Evolutionary conservation across 2,797 vertebrate species (phyloP).

Genomic region (Urophycis tenuis): DNA sequence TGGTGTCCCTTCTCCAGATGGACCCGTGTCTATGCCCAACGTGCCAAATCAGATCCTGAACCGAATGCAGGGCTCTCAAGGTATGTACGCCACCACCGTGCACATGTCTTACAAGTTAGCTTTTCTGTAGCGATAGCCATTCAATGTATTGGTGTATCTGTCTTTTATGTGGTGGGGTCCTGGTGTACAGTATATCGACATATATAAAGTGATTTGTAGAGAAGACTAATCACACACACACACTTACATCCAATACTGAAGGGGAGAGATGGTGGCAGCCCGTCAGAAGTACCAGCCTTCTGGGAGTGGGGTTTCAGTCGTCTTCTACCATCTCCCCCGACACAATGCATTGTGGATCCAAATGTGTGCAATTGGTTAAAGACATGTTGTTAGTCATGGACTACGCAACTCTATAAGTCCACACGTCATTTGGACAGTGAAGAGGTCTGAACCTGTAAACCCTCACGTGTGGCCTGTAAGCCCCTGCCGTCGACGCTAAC

Average conservation of each 20-base stretch:
- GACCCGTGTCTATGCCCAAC: slow-evolving; percentile 86
- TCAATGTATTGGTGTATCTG: neutral
- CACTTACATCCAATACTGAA: neutral
- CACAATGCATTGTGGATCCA: neutral
- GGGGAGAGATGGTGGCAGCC: neutral
- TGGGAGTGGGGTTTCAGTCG: neutral
- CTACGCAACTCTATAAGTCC: neutral
- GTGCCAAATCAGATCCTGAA: slow-evolving; percentile 85
- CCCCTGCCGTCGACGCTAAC: neutral
- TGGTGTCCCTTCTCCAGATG: slow-evolving; percentile 70
- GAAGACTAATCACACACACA: too few relatives aligned
- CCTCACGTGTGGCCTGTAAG: neutral
- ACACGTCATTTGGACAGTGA: neutral
- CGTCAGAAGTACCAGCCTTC: neutral
- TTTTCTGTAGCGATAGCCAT: neutral
- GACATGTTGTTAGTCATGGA: neutral
- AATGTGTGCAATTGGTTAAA: neutral
- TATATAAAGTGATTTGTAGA: too few relatives aligned
- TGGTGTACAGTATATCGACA: neutral
- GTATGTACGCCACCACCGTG: slow-evolving; percentile 57
- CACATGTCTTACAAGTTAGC: neutral
- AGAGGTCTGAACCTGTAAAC: neutral
- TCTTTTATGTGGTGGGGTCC: neutral
- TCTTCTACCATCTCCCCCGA: too few relatives aligned
- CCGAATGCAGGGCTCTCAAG: slow-evolving; percentile 91